Base-by-base conservation (phyloP, 2,888 invertebrate species). In the Schizaphis graminum region DNA sequence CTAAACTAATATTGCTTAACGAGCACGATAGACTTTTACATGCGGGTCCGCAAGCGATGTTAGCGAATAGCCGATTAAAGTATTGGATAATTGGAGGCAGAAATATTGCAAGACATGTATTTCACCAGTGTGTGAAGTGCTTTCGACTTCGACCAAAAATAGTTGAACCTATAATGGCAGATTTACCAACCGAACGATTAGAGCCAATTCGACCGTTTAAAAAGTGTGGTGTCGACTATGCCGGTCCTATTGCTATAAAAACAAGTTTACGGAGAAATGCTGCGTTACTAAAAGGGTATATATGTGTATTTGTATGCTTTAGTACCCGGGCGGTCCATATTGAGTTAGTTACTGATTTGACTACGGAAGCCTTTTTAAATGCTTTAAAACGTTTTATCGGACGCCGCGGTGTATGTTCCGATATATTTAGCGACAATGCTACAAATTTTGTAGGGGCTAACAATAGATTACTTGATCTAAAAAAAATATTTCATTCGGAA, bases 81-180 rank as follows among this genome's bases (percentile, higher is more conserved):
- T 90, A 90, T 49, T 90, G 90, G 90, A 90, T 90, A 47, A 90
- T 90, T n/a, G n/a, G 47, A 8, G 35, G 91, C 11, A 24, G 53
- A 77, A 77, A 91, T 53, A 53, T 13, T 11, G n/a, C 91, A 5
- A 49, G 77, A 13, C n/a, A 77, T 49, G 41, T 91, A 7, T 77
- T 91, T 41, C 91, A 53, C 13, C 53, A 49, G 11, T 91, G 91
- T 53, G 41, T 91, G 0, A 49, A 26, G 41, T 91, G 53, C 26
- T 91, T 77, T 77, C 21, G 77, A 26, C 35, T 77, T 10, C 47
- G 26, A 77, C 91, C 77, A n/a, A 26, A 16, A 47, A 41, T 35
- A 41, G 13, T 84, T 0, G 41, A 91, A 26, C 67, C 91, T 24
- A 77, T 91, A 49, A 77, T 91, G 67, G 47, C 11, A n/a, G 3